Conservation (phyloP, 2,797 vertebrate species). For the Lacerta viridis region DNA sequence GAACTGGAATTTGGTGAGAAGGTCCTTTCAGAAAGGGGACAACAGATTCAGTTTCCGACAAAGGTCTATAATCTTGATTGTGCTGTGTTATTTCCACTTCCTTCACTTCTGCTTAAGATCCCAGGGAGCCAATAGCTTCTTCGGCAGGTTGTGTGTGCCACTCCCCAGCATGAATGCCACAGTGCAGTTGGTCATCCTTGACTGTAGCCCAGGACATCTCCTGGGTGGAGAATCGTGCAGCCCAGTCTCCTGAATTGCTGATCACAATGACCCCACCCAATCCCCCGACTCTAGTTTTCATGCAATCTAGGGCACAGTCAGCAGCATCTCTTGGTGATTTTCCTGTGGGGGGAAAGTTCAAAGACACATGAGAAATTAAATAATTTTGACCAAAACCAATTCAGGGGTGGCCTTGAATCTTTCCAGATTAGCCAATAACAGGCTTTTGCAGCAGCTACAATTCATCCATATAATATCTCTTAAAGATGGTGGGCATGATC, state of each 20-base stretch:
- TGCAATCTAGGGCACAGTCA: conserved; percentile 84
- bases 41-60: background rate
- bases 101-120: conserved; percentile 33
- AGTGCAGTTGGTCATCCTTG: conserved; percentile 84
- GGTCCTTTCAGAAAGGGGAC: conserved; percentile 20
- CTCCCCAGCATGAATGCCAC: conserved; percentile 83
- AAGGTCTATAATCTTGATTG: background rate
- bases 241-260: conserved; percentile 88
- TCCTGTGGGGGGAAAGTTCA: conserved; percentile 78
- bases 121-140: conserved; percentile 54
- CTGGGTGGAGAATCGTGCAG: conserved; percentile 86
- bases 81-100: rapidly evolving
- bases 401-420: background rate
- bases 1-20: no score
- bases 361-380: conserved; percentile 18
- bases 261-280: conserved; percentile 90
- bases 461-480: background rate
- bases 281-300: conserved; percentile 88
- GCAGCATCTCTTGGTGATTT: conserved; percentile 87
- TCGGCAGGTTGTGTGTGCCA: conserved; percentile 45
- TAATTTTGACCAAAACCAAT: background rate
- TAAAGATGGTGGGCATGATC: background rate
- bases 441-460: background rate
- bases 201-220: conserved; percentile 93
- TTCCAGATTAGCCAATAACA: background rate